Evolutionary conservation across 2,797 vertebrate genomes (phyloP).

Genomic region (Coregonus suidteri): DNA sequence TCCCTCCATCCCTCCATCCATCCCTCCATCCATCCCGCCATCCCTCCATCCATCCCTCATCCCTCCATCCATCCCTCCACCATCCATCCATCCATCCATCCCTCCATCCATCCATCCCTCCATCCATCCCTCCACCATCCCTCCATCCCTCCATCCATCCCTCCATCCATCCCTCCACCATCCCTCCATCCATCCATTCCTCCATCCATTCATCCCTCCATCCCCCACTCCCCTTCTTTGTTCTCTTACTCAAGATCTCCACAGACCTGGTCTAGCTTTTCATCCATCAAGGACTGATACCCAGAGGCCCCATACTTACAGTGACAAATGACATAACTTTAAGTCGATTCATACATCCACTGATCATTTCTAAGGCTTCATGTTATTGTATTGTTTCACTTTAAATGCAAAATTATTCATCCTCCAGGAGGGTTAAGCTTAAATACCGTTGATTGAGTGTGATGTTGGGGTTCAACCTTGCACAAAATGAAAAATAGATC

Average conservation of each 20-base stretch:
- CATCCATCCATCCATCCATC: slow-evolving; percentile 35
- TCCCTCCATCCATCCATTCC: slow-evolving; percentile 34
- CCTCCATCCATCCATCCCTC: slow-evolving; percentile 21
- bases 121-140: slow-evolving; percentile 49
- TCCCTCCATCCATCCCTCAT: slow-evolving; percentile 35
- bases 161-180: slow-evolving; percentile 29
- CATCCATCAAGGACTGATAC: slow-evolving; percentile 53
- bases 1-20: slow-evolving; percentile 3
- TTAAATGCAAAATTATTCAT: slow-evolving; percentile 64
- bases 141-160: slow-evolving; percentile 8
- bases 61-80: slow-evolving; percentile 36
- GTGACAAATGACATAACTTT: slow-evolving; percentile 54
- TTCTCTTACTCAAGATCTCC: slow-evolving; percentile 17
- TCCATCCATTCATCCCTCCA: too few relatives aligned
- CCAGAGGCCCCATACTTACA: slow-evolving; percentile 34
- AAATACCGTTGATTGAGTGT: slow-evolving; percentile 53
- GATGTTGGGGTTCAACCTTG: slow-evolving; percentile 44
- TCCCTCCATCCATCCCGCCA: slow-evolving; percentile 46
- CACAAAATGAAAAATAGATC: slow-evolving; percentile 39
- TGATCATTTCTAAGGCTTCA: slow-evolving; percentile 49
- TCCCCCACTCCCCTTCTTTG: slow-evolving; percentile 23
- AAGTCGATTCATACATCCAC: slow-evolving; percentile 53
- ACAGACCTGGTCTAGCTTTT: slow-evolving; percentile 49
- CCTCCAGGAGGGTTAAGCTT: slow-evolving; percentile 35
- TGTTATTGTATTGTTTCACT: slow-evolving; percentile 18